Percentiles rank a stretch among this genome's conserved stretches.
These are phyloP conservation scores for Trissolcus basalis DNA, from an alignment of 1,140 invertebrate species.

Conservation along the genomic window DNA sequence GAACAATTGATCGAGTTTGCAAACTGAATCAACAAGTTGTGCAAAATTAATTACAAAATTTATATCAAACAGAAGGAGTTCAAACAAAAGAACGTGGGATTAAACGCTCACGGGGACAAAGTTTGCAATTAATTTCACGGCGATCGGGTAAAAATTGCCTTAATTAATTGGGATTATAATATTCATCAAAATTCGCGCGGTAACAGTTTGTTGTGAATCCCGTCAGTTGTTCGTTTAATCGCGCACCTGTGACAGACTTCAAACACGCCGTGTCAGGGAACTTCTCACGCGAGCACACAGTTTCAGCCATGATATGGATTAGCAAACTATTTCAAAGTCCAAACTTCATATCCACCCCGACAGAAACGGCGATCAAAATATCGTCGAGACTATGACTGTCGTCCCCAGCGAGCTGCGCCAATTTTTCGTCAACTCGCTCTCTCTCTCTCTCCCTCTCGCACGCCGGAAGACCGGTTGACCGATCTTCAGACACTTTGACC, in stretches of 20 bases:
- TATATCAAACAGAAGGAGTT: no score
- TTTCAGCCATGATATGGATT: conserved; percentile 41
- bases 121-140: no score
- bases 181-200: conserved; percentile 16
- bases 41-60: no score
- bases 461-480: conserved; percentile 2
- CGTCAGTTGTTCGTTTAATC: conserved; percentile 45
- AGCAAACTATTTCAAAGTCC: conserved; percentile 47
- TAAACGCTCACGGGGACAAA: no score
- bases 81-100: no score
- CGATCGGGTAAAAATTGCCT: not conserved
- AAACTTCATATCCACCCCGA: conserved; percentile 22
- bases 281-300: conserved; percentile 30
- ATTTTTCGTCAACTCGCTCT: conserved; percentile 23
- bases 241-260: conserved; percentile 47
- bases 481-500: conserved; percentile 31
- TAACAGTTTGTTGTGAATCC: conserved; percentile 52
- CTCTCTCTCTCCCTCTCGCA: not conserved
- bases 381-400: not conserved
- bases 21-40: no score
- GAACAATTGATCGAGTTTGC: no score
- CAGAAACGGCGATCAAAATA: conserved; percentile 35
- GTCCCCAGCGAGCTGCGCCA: not conserved
- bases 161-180: conserved; percentile 24
- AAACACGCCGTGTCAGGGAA: conserved; percentile 47